These are phyloP conservation scores for Phalanger gymnotis DNA, from an alignment of 2,797 vertebrate genomes.

Conservation along the genomic window DNA sequence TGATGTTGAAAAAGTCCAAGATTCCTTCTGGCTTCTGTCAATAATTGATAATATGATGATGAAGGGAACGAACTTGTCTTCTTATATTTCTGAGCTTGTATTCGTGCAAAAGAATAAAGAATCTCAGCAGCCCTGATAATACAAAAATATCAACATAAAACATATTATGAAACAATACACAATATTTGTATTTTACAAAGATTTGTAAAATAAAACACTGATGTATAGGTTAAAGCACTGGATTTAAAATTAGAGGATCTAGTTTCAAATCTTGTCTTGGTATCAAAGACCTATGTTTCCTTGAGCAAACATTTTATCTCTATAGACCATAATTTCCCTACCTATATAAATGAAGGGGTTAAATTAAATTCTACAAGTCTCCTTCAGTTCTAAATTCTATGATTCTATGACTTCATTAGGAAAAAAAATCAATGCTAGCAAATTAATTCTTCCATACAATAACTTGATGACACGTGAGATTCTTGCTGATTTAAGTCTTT, in stretches of 20 bases:
- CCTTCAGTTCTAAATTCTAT: neutral
- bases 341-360: neutral
- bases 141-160: slow-evolving; percentile 59
- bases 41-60: slow-evolving; percentile 84
- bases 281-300: neutral
- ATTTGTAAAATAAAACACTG: neutral
- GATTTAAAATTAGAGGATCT: neutral
- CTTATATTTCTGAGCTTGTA: slow-evolving; percentile 85
- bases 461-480: neutral
- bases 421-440: neutral
- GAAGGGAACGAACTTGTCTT: slow-evolving; percentile 85
- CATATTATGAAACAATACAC: neutral
- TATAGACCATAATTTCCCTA: neutral
- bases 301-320: neutral
- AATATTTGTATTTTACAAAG: neutral
- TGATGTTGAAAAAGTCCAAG: slow-evolving; percentile 96
- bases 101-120: slow-evolving; percentile 90
- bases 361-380: neutral
- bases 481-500: neutral
- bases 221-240: neutral
- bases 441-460: neutral
- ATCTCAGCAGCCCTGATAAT: slow-evolving; percentile 91
- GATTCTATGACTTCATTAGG: neutral
- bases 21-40: slow-evolving; percentile 89
- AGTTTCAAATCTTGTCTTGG: neutral